Base-by-base conservation (phyloP, 1,140 invertebrate species). In the Artemia franciscana region DNA sequence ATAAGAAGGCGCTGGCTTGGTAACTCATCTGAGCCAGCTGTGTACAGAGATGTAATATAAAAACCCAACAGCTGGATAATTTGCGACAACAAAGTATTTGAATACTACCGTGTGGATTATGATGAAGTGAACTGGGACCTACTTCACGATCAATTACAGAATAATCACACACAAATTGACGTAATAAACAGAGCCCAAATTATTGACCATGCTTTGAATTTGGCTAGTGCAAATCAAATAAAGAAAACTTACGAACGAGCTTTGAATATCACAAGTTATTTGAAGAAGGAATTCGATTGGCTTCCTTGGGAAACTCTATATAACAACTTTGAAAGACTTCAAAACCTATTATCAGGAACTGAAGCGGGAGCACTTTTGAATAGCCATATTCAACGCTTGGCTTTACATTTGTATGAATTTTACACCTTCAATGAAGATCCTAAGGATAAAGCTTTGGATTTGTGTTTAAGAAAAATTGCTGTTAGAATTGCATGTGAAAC, bases 31-130 rank as follows among this genome's bases (percentile, higher is more conserved):
- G n/a, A n/a, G n/a, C n/a, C n/a, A n/a, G n/a, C n/a, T n/a, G n/a
- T n/a, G n/a, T n/a, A n/a, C n/a, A n/a, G n/a, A n/a, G n/a, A n/a
- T n/a, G n/a, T n/a, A n/a, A n/a, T n/a, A n/a, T n/a, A n/a, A n/a
- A n/a, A n/a, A n/a, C n/a, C n/a, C n/a, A n/a, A n/a, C n/a, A n/a
- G n/a, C n/a, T n/a, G n/a, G n/a, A n/a, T n/a, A n/a, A n/a, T n/a
- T n/a, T n/a, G n/a, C n/a, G n/a, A n/a, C n/a, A n/a, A n/a, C n/a
- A n/a, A n/a, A n/a, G n/a, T 28, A 30, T 26, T 5, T 77, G 86
- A 85, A 25, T 84, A 82, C 65, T 90, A 88, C 71, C 77, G 87
- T 24, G 85, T 89, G 0, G 84, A 84, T 68, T 91, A 91, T 70
- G 82, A 86, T 63, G 70, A 74, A 1, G 67, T 68, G 5, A 80